phyloP scores from a whole-genome alignment of 2,888 invertebrate species.

The Coleophora flavipennella region DNA sequence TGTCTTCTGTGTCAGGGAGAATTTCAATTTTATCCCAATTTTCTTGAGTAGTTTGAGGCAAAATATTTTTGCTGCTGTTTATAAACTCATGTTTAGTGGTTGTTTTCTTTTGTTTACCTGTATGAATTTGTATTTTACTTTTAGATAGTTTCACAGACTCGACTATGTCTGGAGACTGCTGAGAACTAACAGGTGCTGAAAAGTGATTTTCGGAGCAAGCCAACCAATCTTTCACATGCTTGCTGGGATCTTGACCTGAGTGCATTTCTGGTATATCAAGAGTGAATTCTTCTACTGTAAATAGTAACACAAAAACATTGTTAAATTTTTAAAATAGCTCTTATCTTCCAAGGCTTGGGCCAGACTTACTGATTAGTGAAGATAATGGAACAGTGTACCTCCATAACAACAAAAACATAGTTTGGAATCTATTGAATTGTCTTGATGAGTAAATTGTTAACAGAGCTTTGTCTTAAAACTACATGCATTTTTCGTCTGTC shows the following conservation, averaged over 20 bases:
- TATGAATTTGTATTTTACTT: constrained; percentile 44
- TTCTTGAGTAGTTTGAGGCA: constrained; percentile 29
- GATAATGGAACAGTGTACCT: too few relatives aligned
- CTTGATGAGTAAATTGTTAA: too few relatives aligned
- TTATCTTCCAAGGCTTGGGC: too few relatives aligned
- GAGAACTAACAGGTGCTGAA: constrained; percentile 40
- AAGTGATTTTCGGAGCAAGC: constrained; percentile 56
- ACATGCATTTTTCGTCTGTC: too few relatives aligned
- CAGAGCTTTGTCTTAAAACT: too few relatives aligned
- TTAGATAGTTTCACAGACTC: constrained; percentile 28
- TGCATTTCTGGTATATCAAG: constrained; percentile 20
- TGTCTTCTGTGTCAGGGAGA: constrained; percentile 36
- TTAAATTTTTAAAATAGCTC: too few relatives aligned
- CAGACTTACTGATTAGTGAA: too few relatives aligned
- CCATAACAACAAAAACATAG: too few relatives aligned
- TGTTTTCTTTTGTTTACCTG: constrained; percentile 24
- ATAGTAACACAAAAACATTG: too few relatives aligned
- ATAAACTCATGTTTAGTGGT: neutral
- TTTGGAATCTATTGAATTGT: too few relatives aligned
- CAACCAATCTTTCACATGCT: constrained; percentile 55
- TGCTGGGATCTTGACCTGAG: constrained; percentile 34
- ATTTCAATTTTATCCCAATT: constrained; percentile 62
- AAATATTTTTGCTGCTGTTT: too few relatives aligned
- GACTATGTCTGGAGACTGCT: constrained; percentile 26
- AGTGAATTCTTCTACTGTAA: constrained; percentile 47